A percentile compares a stretch with the other conserved stretches of the same genome.
Evolutionary conservation across 1,140 invertebrate genomes (phyloP).

Genomic region (Nasonia longicornis): DNA sequence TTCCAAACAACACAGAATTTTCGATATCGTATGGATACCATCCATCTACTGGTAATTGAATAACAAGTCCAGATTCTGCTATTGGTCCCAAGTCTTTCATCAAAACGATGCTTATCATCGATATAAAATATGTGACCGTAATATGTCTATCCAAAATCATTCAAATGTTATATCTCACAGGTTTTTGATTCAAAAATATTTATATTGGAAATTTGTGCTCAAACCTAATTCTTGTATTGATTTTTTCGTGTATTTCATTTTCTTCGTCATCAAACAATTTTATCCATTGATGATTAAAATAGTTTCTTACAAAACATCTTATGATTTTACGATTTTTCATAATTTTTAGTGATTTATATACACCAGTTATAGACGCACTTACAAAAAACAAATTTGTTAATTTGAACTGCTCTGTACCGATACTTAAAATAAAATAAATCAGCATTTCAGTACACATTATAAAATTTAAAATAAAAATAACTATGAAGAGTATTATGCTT

Average conservation of each 20-base stretch:
- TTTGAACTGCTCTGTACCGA: slow-evolving; percentile 23
- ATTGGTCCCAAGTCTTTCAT: slow-evolving; percentile 1
- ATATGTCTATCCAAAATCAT: not conserved
- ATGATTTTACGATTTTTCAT: slow-evolving; percentile 1
- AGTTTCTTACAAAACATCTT: not conserved
- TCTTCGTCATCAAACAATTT: not conserved
- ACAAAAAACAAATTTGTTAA: slow-evolving; percentile 32
- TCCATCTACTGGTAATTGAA: slow-evolving; percentile 21
- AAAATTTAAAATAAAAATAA: not conserved
- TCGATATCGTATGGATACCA: slow-evolving; percentile 21
- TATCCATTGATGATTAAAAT: slow-evolving; percentile 8
- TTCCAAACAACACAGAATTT: not conserved
- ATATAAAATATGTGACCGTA: not conserved
- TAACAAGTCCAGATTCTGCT: not conserved
- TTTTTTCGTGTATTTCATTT: not conserved
- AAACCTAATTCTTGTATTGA: slow-evolving; percentile 10
- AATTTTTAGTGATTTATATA: slow-evolving; percentile 23
- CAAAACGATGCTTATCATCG: slow-evolving; percentile 4
- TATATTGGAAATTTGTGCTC: not conserved
- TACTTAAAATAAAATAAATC: slow-evolving; percentile 8
- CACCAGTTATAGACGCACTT: slow-evolving; percentile 22
- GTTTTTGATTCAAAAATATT: not conserved
- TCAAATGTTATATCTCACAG: not conserved
- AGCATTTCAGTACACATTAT: slow-evolving; percentile 24
- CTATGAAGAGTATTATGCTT: not conserved